Evolutionary conservation across 2,888 invertebrate genomes (phyloP).

Genomic region (Ophion ellenae): DNA sequence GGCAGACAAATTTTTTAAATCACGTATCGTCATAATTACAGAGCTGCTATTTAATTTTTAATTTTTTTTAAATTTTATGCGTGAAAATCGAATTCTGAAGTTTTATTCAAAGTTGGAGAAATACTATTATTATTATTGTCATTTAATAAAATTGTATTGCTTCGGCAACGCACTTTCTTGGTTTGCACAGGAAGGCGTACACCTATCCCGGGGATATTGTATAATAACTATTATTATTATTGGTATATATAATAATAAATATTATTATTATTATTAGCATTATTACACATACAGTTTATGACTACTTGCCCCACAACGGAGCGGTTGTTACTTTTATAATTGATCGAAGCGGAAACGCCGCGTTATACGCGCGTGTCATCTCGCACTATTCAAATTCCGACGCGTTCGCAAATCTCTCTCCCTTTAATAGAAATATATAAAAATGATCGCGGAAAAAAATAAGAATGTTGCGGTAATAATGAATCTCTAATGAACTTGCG

Average conservation of each 20-base stretch:
- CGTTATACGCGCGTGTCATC: constrained; percentile 13
- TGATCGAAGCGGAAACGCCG: constrained; percentile 29
- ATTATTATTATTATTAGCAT: not conserved
- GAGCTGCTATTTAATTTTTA: not conserved
- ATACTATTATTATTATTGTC: no score
- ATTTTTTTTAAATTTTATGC: not conserved
- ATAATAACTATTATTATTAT: no score
- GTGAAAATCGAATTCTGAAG: no score
- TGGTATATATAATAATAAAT: not conserved
- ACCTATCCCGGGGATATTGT: no score
- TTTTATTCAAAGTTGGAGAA: no score
- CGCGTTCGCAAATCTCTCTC: constrained; percentile 8
- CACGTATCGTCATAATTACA: not conserved
- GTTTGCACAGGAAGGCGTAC: no score
- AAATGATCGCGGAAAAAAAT: constrained; percentile 21
- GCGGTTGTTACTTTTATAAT: constrained; percentile 43
- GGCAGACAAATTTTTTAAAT: not conserved
- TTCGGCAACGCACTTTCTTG: no score
- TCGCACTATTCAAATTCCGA: constrained; percentile 40
- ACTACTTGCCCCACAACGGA: constrained; percentile 14
- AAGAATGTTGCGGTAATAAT: constrained; percentile 36
- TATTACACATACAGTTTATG: not conserved
- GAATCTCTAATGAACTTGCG: constrained; percentile 31
- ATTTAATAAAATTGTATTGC: no score
- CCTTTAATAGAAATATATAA: not conserved